phyloP scores from a whole-genome alignment of 2,113 vertebrate species.

The Channa argus region DNA sequence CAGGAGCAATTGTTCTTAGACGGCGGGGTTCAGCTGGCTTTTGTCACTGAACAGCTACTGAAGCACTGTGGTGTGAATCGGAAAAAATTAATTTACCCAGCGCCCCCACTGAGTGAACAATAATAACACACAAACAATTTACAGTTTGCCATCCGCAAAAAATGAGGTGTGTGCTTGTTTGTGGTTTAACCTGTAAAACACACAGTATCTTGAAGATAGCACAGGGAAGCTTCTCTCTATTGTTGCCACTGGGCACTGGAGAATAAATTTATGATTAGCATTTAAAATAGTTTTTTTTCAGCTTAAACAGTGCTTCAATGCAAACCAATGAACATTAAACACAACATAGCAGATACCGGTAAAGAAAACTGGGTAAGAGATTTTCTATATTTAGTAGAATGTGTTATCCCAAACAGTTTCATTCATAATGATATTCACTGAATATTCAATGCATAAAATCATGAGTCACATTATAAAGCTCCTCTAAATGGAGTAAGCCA shows the following conservation, averaged over 20 bases:
- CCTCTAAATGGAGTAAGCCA: background rate
- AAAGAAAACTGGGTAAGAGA: background rate
- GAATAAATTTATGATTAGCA: too few relatives aligned
- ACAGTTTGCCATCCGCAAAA: slow-evolving; percentile 22
- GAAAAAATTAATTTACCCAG: slow-evolving; percentile 43
- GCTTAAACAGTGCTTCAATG: too few relatives aligned
- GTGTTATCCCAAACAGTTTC: background rate
- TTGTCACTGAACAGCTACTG: background rate
- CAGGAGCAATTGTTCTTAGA: slow-evolving; percentile 41
- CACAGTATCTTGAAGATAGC: background rate
- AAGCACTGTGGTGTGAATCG: background rate
- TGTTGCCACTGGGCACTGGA: too few relatives aligned
- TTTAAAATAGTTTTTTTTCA: too few relatives aligned
- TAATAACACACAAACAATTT: slow-evolving; percentile 24
- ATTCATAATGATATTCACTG: background rate
- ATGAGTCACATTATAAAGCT: slow-evolving; percentile 1
- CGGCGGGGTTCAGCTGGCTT: background rate
- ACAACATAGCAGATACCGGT: background rate
- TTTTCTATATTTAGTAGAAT: background rate
- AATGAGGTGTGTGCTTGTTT: slow-evolving; percentile 1
- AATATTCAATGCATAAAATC: background rate
- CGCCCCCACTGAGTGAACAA: slow-evolving; percentile 23
- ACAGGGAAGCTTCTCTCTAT: background rate
- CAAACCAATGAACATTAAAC: too few relatives aligned
- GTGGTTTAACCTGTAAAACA: slow-evolving; percentile 7